Conservation (phyloP, 2,888 invertebrate species). For the Orthonevra nobilis region DNA sequence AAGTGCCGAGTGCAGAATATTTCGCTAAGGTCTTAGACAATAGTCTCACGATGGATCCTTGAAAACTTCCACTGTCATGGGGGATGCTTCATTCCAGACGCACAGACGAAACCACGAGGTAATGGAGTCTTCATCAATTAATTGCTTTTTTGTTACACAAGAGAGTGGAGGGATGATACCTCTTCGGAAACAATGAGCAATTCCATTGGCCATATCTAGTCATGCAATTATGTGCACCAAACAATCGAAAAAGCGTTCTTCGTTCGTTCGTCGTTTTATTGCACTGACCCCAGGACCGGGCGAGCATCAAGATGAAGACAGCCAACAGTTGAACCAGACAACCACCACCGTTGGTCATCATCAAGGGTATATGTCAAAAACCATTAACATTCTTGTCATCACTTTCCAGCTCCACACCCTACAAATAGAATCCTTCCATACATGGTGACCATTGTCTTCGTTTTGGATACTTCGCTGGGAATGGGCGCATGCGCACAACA, state of each 20-base stretch:
- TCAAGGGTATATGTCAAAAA: conserved; percentile 74
- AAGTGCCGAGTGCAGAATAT: conserved; percentile 29
- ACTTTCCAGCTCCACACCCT: conserved; percentile 73
- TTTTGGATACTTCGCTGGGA: too few species aligned
- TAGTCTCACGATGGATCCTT: not conserved
- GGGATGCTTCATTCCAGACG: not conserved
- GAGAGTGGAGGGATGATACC: not conserved
- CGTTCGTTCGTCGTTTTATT: conserved; percentile 21
- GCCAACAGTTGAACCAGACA: conserved; percentile 6
- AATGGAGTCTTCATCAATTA: conserved; percentile 33
- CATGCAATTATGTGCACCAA: conserved; percentile 62
- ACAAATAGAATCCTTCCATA: conserved; percentile 62
- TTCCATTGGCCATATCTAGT: conserved; percentile 41
- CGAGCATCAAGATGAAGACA: not conserved
- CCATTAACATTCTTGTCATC: conserved; percentile 76
- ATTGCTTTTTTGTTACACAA: conserved; percentile 34
- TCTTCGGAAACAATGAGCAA: not conserved
- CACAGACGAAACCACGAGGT: too few species aligned
- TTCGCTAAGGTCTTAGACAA: not conserved
- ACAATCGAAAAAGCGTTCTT: conserved; percentile 20
- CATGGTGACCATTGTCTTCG: conserved; percentile 17
- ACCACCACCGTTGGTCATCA: conserved; percentile 59
- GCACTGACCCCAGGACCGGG: conserved; percentile 41
- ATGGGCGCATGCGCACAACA: conserved; percentile 6
- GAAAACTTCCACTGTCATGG: conserved; percentile 31